Conservation (phyloP, 53 echinoderm and acorn worm genomes). For the Holothuria scabra region DNA sequence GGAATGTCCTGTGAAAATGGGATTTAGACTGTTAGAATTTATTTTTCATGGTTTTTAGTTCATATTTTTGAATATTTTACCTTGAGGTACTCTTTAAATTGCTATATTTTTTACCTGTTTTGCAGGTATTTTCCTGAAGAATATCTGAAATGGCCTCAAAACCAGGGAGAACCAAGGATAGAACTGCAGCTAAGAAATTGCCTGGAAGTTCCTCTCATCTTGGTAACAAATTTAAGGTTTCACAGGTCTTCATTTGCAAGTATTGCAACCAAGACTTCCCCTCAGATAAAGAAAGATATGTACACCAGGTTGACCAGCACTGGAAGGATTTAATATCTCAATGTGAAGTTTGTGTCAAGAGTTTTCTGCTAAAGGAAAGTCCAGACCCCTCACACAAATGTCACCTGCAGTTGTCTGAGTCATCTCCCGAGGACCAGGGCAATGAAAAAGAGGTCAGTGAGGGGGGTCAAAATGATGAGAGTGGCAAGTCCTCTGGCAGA, state of each 20-base stretch:
- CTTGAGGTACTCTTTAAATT: no score
- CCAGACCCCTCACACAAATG: constrained; percentile 40
- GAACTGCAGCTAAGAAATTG: no score
- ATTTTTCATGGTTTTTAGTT: no score
- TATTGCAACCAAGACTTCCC: constrained; percentile 21
- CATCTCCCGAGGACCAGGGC: no score
- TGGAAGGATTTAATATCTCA: constrained; percentile 38
- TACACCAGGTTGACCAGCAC: constrained; percentile 35
- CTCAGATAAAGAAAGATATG: constrained; percentile 32
- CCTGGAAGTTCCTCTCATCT: no score
- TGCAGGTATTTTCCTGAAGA: no score
- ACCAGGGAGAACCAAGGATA: no score
- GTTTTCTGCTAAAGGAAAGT: constrained; percentile 18
- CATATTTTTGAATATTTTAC: no score
- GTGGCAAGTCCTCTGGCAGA: not conserved
- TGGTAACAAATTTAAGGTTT: not conserved
- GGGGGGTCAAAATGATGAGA: not conserved
- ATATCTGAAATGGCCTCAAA: no score
- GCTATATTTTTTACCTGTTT: no score
- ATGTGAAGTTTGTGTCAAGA: constrained; percentile 45
- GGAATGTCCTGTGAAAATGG: no score
- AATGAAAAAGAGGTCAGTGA: not conserved
- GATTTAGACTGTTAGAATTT: no score
- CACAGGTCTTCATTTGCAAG: constrained; percentile 1
- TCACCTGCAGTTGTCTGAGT: constrained; percentile 4